phyloP scores from a whole-genome alignment of 2,797 vertebrate species.

The Columba guinea region DNA sequence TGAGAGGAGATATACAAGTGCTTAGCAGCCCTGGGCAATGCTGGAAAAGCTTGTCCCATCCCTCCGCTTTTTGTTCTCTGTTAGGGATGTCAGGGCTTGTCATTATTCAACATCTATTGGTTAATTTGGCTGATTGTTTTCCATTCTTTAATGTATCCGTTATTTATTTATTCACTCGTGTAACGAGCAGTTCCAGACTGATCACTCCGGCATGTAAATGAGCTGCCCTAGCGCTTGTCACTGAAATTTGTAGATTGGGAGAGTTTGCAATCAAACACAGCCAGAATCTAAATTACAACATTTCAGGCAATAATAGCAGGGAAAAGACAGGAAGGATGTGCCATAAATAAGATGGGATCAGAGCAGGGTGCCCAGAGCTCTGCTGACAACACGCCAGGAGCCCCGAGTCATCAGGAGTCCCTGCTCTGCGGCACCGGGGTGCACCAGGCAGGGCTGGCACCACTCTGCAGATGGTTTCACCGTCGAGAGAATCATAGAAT shows the following conservation, averaged over 20 bases:
- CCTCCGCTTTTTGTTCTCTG: neutral
- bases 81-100: neutral
- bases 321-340: constrained; percentile 12
- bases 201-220: constrained; percentile 53
- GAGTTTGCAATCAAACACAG: constrained; percentile 62
- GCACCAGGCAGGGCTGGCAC: neutral
- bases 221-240: constrained; percentile 29
- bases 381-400: neutral
- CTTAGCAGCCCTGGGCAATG: constrained; percentile 15
- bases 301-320: neutral
- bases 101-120: neutral
- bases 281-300: constrained; percentile 42
- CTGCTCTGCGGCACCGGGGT: neutral
- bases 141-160: neutral
- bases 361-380: constrained; percentile 7
- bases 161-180: constrained; percentile 45
- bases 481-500: no score
- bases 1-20: neutral
- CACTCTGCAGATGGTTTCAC: neutral
- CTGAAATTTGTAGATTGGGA: constrained; percentile 24
- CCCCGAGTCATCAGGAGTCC: neutral
- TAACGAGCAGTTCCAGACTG: neutral
- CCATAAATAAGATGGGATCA: neutral
- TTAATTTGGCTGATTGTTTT: constrained; percentile 41
- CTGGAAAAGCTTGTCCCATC: neutral